These are phyloP conservation scores for Coenonympha glycerion DNA, from an alignment of 2,888 invertebrate species.

Conservation along the genomic window DNA sequence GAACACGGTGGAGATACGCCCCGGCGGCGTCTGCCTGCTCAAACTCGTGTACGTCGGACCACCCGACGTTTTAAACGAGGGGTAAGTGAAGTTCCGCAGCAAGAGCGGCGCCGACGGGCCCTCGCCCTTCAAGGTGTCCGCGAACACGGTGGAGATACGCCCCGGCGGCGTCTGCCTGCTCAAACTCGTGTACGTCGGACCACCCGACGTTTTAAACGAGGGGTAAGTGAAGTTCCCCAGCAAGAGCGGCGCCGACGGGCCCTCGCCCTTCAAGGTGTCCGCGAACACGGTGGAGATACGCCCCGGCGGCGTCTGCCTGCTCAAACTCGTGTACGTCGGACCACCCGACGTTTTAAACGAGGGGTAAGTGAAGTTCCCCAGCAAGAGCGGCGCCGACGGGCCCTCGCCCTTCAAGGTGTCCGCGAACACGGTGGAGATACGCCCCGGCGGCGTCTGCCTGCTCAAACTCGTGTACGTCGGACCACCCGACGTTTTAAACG, in stretches of 20 bases:
- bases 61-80: constrained; percentile 41
- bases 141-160: constrained; percentile 46
- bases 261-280: constrained; percentile 46
- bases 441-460: constrained; percentile 39
- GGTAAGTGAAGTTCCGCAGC: constrained; percentile 47
- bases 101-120: constrained; percentile 30
- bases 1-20: constrained; percentile 45
- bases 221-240: constrained; percentile 48
- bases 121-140: constrained; percentile 47
- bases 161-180: constrained; percentile 42
- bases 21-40: constrained; percentile 40
- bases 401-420: constrained; percentile 47
- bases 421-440: constrained; percentile 46
- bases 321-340: constrained; percentile 48
- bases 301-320: constrained; percentile 38
- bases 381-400: constrained; percentile 30
- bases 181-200: constrained; percentile 45
- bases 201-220: constrained; percentile 41
- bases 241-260: constrained; percentile 30
- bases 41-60: constrained; percentile 47
- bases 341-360: constrained; percentile 42
- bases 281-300: constrained; percentile 47
- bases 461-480: constrained; percentile 48
- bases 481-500: constrained; percentile 39
- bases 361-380: constrained; percentile 48